Conservation (phyloP, 1,140 invertebrate genomes). For the Trichonephila inaurata region DNA sequence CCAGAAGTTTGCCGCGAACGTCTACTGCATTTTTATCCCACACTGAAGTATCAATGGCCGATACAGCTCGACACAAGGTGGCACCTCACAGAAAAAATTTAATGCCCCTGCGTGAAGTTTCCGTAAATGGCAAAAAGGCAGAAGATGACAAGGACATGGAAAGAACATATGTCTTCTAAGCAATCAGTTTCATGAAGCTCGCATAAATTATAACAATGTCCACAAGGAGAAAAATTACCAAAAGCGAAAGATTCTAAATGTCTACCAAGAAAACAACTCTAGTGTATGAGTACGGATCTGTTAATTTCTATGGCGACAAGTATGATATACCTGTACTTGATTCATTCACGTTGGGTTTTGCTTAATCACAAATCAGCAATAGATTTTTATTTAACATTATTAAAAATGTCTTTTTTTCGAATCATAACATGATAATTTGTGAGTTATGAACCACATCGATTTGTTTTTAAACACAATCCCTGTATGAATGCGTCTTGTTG, state of each 20-base stretch:
- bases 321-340: background rate
- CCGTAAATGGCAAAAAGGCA: slow-evolving; percentile 2
- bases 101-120: slow-evolving; percentile 41
- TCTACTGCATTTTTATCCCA: slow-evolving; percentile 70
- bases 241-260: no score
- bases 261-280: background rate
- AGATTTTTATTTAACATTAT: no score
- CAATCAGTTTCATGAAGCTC: background rate
- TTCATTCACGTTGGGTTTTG: no score
- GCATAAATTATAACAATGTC: no score
- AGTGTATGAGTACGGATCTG: background rate
- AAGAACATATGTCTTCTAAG: slow-evolving; percentile 67
- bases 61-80: slow-evolving; percentile 80
- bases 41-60: slow-evolving; percentile 68
- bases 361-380: no score
- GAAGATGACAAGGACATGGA: slow-evolving; percentile 21
- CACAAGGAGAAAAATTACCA: no score
- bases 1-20: slow-evolving; percentile 35
- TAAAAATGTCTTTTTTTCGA: no score
- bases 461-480: no score
- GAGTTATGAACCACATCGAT: no score
- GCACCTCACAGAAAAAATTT: slow-evolving; percentile 47
- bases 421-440: no score
- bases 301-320: background rate
- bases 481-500: no score